These are phyloP conservation scores for Oryctes rhinoceros DNA, from an alignment of 1,140 invertebrate species.

Conservation along the genomic window DNA sequence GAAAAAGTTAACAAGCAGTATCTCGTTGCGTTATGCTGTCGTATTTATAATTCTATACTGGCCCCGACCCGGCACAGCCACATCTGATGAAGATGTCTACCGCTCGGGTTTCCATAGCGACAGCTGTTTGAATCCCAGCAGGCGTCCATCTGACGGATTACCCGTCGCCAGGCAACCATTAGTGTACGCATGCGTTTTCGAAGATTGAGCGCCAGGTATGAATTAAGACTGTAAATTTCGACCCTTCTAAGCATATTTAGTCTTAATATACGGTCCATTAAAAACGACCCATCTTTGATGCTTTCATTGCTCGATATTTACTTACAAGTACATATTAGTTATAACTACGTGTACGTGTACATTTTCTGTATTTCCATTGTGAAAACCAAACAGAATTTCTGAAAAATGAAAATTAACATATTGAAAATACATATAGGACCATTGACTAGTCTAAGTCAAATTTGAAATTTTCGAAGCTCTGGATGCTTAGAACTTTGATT, in stretches of 20 bases:
- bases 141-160: conserved; percentile 57
- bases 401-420: no score
- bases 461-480: no score
- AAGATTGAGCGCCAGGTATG: conserved; percentile 29
- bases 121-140: conserved; percentile 58
- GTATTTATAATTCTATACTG: conserved; percentile 58
- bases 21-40: conserved; percentile 52
- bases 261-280: neutral
- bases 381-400: no score
- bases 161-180: conserved; percentile 48
- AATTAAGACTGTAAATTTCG: conserved; percentile 22
- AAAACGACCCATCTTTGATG: no score
- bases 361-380: no score
- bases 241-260: neutral
- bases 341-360: no score
- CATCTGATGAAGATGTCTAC: conserved; percentile 59
- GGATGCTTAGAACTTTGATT: no score
- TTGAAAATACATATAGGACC: no score
- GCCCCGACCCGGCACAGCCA: conserved; percentile 46
- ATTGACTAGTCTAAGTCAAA: no score
- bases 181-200: conserved; percentile 42
- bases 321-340: no score
- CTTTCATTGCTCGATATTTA: no score
- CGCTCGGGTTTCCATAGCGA: conserved; percentile 57
- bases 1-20: conserved; percentile 53